Conservation (phyloP, 2,888 invertebrate genomes). For the Malacosoma neustria region DNA sequence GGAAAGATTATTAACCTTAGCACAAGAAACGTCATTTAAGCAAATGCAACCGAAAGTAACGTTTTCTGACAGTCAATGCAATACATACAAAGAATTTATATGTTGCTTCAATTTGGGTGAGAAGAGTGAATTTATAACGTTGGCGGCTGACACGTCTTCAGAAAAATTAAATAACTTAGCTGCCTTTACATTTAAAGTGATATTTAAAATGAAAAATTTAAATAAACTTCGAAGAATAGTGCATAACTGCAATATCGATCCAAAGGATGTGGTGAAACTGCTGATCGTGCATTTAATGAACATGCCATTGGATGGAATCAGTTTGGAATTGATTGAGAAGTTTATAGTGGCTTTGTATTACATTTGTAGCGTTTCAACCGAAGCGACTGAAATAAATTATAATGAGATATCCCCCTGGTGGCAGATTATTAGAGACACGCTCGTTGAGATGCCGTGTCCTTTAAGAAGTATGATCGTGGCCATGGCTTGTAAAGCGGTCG, state of each 20-base stretch:
- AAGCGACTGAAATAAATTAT: conserved; percentile 77
- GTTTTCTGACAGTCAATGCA: conserved; percentile 68
- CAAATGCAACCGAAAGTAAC: conserved; percentile 66
- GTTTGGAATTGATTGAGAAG: conserved; percentile 77
- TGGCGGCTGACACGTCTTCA: conserved; percentile 36
- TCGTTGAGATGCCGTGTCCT: conserved; percentile 83
- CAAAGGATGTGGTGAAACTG: conserved; percentile 81
- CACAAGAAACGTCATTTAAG: conserved; percentile 59
- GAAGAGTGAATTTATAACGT: conserved; percentile 31
- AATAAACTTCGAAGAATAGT: conserved; percentile 32
- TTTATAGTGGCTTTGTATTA: conserved; percentile 78
- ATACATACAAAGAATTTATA: conserved; percentile 70
- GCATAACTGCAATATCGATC: conserved; percentile 44
- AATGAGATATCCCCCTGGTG: conserved; percentile 88
- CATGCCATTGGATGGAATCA: conserved; percentile 68
- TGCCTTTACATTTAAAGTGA: conserved; percentile 51
- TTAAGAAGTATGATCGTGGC: conserved; percentile 88
- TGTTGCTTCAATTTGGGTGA: conserved; percentile 67
- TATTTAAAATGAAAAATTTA: conserved; percentile 50
- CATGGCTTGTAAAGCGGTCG: conserved; percentile 86
- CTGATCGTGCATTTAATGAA: conserved; percentile 83
- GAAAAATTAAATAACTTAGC: conserved; percentile 45
- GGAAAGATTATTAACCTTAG: conserved; percentile 77
- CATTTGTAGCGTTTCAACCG: conserved; percentile 78
- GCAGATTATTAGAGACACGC: conserved; percentile 82